Evolutionary conservation across 2,888 invertebrate species (phyloP).

Genomic region (Eristalinus sepulchralis): DNA sequence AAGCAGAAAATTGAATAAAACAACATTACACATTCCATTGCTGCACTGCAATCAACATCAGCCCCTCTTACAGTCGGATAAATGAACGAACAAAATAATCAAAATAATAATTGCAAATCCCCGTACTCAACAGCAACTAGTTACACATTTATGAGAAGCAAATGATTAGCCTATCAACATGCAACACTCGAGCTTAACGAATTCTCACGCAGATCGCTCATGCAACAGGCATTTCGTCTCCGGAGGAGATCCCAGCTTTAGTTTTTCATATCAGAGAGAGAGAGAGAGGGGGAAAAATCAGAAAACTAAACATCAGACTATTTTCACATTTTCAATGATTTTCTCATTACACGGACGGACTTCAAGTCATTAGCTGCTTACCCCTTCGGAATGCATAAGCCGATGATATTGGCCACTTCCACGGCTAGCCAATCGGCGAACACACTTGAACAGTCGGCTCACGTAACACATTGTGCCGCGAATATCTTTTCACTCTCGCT

Average conservation of each 20-base stretch:
- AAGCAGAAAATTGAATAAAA: too few species aligned
- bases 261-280: background rate
- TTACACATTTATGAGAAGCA: background rate
- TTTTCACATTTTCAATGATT: slow-evolving; percentile 13
- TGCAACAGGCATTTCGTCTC: background rate
- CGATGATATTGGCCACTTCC: background rate
- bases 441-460: slow-evolving; percentile 14
- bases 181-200: background rate
- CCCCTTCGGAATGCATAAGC: background rate
- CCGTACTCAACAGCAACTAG: background rate
- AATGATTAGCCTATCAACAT: background rate
- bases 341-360: background rate
- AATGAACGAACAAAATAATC: background rate
- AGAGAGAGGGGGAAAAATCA: background rate
- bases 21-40: too few species aligned
- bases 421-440: background rate
- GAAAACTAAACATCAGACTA: slow-evolving; percentile 12
- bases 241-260: background rate
- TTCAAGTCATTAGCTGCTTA: background rate
- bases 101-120: background rate
- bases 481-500: slow-evolving; percentile 14
- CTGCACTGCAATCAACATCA: too few species aligned
- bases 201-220: background rate
- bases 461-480: slow-evolving; percentile 38
- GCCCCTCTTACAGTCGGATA: background rate